These are phyloP conservation scores for Agraylea sexmaculata DNA, from an alignment of 1,140 invertebrate species.

Conservation along the genomic window DNA sequence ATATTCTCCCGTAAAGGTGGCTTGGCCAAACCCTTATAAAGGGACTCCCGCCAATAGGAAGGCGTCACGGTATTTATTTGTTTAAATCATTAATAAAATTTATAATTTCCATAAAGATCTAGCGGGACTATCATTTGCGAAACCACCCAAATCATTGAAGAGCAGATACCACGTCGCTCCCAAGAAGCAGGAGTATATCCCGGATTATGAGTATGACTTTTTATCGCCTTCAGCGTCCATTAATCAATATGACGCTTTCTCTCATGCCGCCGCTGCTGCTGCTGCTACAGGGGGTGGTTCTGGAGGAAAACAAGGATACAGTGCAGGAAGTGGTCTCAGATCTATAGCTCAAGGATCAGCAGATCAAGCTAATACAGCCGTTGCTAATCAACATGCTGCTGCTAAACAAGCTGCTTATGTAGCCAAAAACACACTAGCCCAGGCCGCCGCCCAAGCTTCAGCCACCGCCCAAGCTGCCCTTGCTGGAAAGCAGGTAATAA, in stretches of 20 bases:
- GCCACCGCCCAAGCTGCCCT: slow-evolving; percentile 56
- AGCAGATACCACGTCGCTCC: not conserved
- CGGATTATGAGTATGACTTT: slow-evolving; percentile 19
- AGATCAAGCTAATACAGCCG: slow-evolving; percentile 55
- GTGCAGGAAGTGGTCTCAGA: slow-evolving; percentile 34
- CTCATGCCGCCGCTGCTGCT: not conserved
- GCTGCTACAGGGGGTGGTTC: not conserved
- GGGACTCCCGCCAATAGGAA: too few species aligned
- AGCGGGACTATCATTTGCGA: not conserved
- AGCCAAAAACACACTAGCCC: slow-evolving; percentile 57
- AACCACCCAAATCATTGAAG: not conserved
- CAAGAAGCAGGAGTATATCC: slow-evolving; percentile 9
- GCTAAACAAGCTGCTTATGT: slow-evolving; percentile 56
- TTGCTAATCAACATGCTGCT: slow-evolving; percentile 51
- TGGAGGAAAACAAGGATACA: slow-evolving; percentile 21
- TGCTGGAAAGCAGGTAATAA: slow-evolving; percentile 54
- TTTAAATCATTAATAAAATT: too few species aligned
- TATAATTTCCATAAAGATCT: too few species aligned
- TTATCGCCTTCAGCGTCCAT: slow-evolving; percentile 15
- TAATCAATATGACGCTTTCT: slow-evolving; percentile 18
- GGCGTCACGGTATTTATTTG: too few species aligned
- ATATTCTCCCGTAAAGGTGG: too few species aligned
- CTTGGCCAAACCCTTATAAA: too few species aligned
- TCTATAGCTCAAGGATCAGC: slow-evolving; percentile 49
- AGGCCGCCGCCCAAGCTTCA: slow-evolving; percentile 52